Percentiles rank a stretch among this genome's conserved stretches.
phyloP scores from a whole-genome alignment of 2,888 invertebrate genomes.

The Torymus tubicola region DNA sequence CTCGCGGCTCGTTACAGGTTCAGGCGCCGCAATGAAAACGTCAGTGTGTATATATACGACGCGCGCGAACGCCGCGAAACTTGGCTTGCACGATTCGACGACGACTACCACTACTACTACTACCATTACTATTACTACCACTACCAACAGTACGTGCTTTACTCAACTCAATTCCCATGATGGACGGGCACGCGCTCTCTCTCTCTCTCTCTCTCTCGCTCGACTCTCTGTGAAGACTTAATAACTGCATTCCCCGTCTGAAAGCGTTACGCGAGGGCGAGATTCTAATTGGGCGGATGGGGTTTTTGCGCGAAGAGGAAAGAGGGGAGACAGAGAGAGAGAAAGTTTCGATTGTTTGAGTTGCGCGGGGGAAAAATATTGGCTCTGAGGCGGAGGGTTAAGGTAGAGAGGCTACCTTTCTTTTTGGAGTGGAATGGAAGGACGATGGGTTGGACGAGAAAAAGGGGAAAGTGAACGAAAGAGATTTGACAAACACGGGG shows the following conservation, averaged over 20 bases:
- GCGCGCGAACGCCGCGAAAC: too few species aligned
- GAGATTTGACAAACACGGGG: too few species aligned
- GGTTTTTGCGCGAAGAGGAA: not conserved
- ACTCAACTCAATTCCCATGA: constrained; percentile 57
- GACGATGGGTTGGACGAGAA: not conserved
- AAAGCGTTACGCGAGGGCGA: constrained; percentile 37
- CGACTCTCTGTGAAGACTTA: constrained; percentile 59
- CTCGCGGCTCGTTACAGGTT: constrained; percentile 37
- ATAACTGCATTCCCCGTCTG: constrained; percentile 59
- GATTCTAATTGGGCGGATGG: constrained; percentile 49
- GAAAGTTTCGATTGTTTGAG: constrained; percentile 36
- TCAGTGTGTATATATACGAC: constrained; percentile 6
- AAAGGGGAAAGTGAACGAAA: too few species aligned
- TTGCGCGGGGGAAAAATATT: not conserved
- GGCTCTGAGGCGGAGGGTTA: not conserved
- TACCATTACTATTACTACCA: too few species aligned
- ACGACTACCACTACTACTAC: too few species aligned
- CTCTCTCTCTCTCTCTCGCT: not conserved
- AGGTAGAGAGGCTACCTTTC: not conserved
- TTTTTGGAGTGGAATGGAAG: not conserved
- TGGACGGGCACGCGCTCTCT: constrained; percentile 61
- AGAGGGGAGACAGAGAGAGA: not conserved
- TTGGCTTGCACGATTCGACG: too few species aligned
- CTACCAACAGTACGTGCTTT: not conserved
- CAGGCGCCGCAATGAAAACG: constrained; percentile 54